phyloP scores from a whole-genome alignment of 1,140 invertebrate species.

The Hyles euphorbiae region DNA sequence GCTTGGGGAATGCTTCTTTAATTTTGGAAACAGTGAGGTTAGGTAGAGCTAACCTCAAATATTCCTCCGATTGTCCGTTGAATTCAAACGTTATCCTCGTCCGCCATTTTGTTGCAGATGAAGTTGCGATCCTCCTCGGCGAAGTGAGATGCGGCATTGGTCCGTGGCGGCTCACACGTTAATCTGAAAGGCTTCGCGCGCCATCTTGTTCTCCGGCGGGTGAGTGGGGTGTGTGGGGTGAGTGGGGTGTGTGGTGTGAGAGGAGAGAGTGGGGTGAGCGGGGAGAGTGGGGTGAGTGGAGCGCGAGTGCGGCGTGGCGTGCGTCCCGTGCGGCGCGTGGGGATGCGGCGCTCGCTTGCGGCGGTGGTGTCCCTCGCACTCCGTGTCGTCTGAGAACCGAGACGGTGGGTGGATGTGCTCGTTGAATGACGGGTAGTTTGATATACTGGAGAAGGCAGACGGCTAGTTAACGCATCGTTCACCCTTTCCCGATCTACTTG shows the following conservation, averaged over 20 bases:
- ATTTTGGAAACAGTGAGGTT: too few relatives aligned
- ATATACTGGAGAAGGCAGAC: conserved; percentile 76
- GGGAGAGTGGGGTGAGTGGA: too few relatives aligned
- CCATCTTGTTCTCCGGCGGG: conserved; percentile 73
- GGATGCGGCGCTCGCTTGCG: conserved; percentile 69
- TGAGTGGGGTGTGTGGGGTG: conserved; percentile 21
- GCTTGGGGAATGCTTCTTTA: too few relatives aligned
- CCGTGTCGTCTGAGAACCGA: conserved; percentile 82
- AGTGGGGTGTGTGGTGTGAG: conserved; percentile 26
- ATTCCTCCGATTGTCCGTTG: too few relatives aligned
- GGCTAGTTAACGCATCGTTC: background rate
- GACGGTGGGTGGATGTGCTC: conserved; percentile 84
- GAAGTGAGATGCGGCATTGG: too few relatives aligned
- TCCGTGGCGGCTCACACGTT: conserved; percentile 75
- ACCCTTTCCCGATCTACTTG: background rate
- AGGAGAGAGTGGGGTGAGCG: conserved; percentile 32
- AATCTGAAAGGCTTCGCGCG: conserved; percentile 82
- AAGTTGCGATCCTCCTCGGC: too few relatives aligned
- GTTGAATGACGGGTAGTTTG: conserved; percentile 83
- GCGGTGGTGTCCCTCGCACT: conserved; percentile 70
- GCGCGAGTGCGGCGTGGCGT: conserved; percentile 22
- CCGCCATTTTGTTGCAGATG: too few relatives aligned
- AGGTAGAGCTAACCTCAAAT: too few relatives aligned
- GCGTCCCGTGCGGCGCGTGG: conserved; percentile 20
- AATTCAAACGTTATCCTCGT: too few relatives aligned